Percentiles rank a stretch among this genome's conserved stretches.
These are phyloP conservation scores for Anseranas semipalmata DNA, from an alignment of 2,113 vertebrate species.

Conservation along the genomic window DNA sequence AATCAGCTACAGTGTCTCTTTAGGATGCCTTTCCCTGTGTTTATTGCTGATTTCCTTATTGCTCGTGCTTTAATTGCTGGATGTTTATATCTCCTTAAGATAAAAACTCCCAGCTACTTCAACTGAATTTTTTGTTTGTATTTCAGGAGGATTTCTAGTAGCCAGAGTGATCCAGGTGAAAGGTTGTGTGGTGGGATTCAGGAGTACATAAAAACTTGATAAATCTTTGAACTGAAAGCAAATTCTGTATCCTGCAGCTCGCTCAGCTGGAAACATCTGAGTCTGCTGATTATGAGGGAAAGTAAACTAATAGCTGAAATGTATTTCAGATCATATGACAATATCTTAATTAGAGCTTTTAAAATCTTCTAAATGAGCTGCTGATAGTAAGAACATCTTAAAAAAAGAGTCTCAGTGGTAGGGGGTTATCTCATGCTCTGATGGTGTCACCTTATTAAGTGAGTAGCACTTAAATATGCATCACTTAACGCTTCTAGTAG, in stretches of 20 bases:
- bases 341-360: background rate
- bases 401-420: background rate
- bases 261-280: background rate
- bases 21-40: background rate
- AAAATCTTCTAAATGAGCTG: background rate
- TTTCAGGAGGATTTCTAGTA: background rate
- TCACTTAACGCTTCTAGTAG: background rate
- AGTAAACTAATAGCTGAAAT: background rate
- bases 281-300: background rate
- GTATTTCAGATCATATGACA: background rate
- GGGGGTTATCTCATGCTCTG: background rate
- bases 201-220: background rate
- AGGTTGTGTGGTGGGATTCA: background rate
- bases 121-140: background rate
- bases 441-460: background rate
- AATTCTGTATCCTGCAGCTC: background rate
- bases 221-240: background rate
- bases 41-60: background rate
- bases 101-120: background rate
- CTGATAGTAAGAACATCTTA: background rate
- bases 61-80: background rate
- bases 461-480: background rate
- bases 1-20: background rate
- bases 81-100: background rate
- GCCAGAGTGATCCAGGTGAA: background rate